Conservation (phyloP, 2,888 invertebrate genomes). For the Nomada flava region DNA sequence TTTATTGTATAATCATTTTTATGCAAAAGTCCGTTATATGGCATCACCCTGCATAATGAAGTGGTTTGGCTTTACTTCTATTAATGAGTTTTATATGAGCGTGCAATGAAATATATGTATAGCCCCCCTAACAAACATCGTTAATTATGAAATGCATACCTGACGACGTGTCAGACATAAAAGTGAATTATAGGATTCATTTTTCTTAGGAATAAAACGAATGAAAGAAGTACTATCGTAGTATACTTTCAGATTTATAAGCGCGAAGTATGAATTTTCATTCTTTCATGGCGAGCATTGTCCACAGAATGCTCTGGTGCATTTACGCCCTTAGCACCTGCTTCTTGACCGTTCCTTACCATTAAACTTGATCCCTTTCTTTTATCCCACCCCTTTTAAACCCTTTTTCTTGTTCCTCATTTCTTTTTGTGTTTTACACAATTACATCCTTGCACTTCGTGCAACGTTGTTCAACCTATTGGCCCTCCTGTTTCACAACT, state of each 20-base stretch:
- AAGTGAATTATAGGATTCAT: too few relatives aligned
- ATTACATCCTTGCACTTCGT: slow-evolving; percentile 1
- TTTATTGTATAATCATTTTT: too few relatives aligned
- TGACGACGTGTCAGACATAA: too few relatives aligned
- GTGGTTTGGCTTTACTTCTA: too few relatives aligned
- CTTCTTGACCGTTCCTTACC: background rate
- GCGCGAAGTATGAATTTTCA: background rate
- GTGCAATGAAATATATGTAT: too few relatives aligned
- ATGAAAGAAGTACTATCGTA: background rate
- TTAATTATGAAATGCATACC: too few relatives aligned
- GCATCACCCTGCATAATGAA: too few relatives aligned
- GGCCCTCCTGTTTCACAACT: background rate
- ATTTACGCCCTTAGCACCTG: background rate
- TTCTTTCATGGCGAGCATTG: background rate
- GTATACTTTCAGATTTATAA: background rate
- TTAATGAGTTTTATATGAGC: too few relatives aligned
- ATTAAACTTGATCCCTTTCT: background rate
- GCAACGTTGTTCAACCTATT: background rate
- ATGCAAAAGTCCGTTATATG: too few relatives aligned
- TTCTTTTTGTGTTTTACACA: slow-evolving; percentile 5
- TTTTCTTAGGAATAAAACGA: background rate
- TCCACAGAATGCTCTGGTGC: background rate
- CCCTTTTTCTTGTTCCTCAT: background rate
- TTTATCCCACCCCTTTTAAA: background rate
- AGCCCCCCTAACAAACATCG: too few relatives aligned